phyloP scores from a whole-genome alignment of 2,113 vertebrate species.

The Carassius carassius region DNA sequence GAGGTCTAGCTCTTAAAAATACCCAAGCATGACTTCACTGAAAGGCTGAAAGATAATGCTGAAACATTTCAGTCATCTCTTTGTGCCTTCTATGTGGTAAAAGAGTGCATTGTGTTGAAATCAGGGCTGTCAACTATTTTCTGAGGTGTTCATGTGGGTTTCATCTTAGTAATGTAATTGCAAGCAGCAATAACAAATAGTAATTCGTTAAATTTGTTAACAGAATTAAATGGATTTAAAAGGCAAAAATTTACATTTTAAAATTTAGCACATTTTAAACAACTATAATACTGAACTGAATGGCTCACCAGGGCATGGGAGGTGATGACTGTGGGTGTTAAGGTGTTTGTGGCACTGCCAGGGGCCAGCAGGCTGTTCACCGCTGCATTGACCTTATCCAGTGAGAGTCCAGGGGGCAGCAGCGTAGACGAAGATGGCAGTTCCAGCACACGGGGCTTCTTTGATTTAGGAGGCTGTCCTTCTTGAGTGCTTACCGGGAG shows the following conservation, averaged over 20 bases:
- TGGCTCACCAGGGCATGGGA: constrained; percentile 83
- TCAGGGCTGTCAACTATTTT: not conserved
- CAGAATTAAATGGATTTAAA: not conserved
- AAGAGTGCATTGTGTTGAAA: not conserved
- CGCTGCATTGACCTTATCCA: constrained; percentile 79
- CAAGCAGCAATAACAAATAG: not conserved
- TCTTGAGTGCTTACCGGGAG: constrained; percentile 60
- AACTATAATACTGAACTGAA: not conserved
- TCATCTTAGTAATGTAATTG: not conserved
- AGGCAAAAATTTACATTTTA: not conserved
- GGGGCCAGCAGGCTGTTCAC: constrained; percentile 82
- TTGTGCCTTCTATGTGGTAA: not conserved
- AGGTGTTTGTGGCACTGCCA: constrained; percentile 76
- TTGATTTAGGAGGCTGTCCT: constrained; percentile 79
- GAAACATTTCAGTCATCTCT: not conserved
- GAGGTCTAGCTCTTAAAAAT: not conserved
- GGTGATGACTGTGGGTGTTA: constrained; percentile 85
- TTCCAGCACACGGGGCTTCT: constrained; percentile 87
- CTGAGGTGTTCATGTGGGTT: not conserved
- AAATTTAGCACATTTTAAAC: not conserved
- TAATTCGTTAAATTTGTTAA: not conserved
- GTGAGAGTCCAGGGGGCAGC: constrained; percentile 72
- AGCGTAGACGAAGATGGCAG: constrained; percentile 78
- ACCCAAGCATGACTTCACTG: not conserved
- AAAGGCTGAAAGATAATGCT: not conserved